Percentiles rank a stretch among this genome's conserved stretches.
Evolutionary conservation across 2,113 vertebrate genomes (phyloP).

Genomic region (Oncorhynchus tshawytscha): DNA sequence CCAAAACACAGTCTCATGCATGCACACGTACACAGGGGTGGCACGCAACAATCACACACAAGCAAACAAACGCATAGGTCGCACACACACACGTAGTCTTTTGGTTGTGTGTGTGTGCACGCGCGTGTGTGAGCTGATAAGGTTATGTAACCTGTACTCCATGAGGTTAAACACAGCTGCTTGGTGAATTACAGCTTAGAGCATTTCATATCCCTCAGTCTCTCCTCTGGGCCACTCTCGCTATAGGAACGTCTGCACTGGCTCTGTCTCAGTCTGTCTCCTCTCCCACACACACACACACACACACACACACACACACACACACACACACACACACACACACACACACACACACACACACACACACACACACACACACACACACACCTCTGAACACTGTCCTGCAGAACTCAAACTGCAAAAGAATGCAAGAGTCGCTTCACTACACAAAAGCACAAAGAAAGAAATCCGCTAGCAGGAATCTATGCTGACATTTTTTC

Average conservation of each 20-base stretch:
- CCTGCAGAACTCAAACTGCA: slow-evolving; percentile 4
- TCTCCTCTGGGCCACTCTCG: not conserved
- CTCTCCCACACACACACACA: not conserved
- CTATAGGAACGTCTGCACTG: no score
- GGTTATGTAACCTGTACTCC: slow-evolving; percentile 27
- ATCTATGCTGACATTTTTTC: no score
- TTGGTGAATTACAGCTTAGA: slow-evolving; percentile 22
- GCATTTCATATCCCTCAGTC: not conserved
- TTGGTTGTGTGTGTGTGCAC: slow-evolving; percentile 7
- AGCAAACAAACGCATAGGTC: slow-evolving; percentile 3
- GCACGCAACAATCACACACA: not conserved
- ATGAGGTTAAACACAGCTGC: slow-evolving; percentile 29
- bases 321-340: not conserved
- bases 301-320: no score
- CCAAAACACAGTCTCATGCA: not conserved
- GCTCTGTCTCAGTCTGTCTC: not conserved
- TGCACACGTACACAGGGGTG: slow-evolving; percentile 10
- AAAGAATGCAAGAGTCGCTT: not conserved
- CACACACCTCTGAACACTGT: not conserved
- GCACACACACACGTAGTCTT: not conserved
- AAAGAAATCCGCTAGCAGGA: no score
- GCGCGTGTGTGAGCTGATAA: slow-evolving; percentile 9
- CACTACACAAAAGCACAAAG: no score
- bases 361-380: no score
- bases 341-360: not conserved